Percentiles rank a stretch among this genome's conserved stretches.
Conservation (phyloP, 2,797 vertebrate species). For the Anas acuta region DNA sequence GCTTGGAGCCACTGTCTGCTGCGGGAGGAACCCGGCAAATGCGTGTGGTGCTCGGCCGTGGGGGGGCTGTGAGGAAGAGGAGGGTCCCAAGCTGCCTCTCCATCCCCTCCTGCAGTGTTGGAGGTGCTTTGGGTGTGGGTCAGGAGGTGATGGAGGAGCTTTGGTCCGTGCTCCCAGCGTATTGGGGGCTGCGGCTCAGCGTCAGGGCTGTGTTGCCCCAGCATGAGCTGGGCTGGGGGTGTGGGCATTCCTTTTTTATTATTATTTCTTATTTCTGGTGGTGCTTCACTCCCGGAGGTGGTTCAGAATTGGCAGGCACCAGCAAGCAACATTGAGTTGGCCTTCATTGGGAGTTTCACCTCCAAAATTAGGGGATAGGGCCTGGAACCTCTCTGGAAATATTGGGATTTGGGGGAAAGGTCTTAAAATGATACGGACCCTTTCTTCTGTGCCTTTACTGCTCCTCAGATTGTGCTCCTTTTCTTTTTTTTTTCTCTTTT, state of each 20-base stretch:
- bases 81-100: not conserved
- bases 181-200: fast-evolving
- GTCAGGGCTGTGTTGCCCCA: fast-evolving
- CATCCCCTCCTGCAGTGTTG: fast-evolving
- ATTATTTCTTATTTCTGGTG: not conserved
- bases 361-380: fast-evolving
- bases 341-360: not conserved
- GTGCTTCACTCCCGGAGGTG: not conserved
- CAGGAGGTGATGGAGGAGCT: not conserved
- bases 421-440: not conserved
- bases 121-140: not conserved
- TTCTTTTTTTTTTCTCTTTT: not conserved
- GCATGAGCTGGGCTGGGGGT: fast-evolving
- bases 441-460: not conserved
- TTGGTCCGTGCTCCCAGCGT: not conserved
- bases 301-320: not conserved
- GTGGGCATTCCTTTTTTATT: not conserved
- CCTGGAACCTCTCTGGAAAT: not conserved
- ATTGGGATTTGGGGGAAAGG: not conserved
- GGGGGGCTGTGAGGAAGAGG: fast-evolving
- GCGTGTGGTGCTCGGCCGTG: fast-evolving
- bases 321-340: fast-evolving
- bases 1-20: conserved; percentile 26
- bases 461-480: not conserved
- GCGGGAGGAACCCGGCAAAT: fast-evolving